Conservation (phyloP, 2,888 invertebrate genomes). For the Cenopis cana region DNA sequence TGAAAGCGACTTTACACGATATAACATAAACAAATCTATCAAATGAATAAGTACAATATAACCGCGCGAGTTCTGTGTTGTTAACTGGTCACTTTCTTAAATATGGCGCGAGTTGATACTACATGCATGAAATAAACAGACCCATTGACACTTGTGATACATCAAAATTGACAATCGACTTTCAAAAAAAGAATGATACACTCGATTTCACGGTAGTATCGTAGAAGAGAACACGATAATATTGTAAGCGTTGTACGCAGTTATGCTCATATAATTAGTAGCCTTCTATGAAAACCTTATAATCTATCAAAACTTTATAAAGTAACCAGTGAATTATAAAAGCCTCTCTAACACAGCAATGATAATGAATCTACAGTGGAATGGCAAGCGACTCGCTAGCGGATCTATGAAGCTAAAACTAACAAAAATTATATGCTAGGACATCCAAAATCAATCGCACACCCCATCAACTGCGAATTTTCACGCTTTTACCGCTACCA, state of each 20-base stretch:
- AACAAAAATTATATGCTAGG: conserved; percentile 71
- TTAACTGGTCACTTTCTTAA: conserved; percentile 2
- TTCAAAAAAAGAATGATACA: neutral
- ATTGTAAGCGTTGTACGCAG: neutral
- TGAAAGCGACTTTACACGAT: neutral
- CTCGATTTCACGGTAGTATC: neutral
- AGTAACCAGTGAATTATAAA: conserved; percentile 9
- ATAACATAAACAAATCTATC: conserved; percentile 9
- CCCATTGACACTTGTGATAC: neutral
- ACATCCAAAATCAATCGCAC: conserved; percentile 76
- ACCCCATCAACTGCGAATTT: conserved; percentile 73
- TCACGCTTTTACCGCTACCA: conserved; percentile 39
- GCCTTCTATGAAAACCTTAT: too few species aligned
- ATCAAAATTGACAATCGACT: too few species aligned
- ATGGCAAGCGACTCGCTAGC: conserved; percentile 28
- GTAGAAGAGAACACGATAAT: neutral
- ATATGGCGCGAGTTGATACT: neutral
- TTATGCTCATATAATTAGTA: neutral
- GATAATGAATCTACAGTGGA: conserved; percentile 1
- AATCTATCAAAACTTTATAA: neutral
- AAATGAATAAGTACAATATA: conserved; percentile 8
- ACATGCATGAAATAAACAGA: neutral
- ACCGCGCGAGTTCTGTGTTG: conserved; percentile 1
- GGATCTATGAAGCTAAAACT: conserved; percentile 47
- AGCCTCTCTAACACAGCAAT: neutral